A percentile compares a stretch with the other conserved stretches of the same genome.
These are phyloP conservation scores for Haliclona indistincta DNA, from an alignment of 37 sponge, comb jelly and placozoan genomes.

Conservation along the genomic window DNA sequence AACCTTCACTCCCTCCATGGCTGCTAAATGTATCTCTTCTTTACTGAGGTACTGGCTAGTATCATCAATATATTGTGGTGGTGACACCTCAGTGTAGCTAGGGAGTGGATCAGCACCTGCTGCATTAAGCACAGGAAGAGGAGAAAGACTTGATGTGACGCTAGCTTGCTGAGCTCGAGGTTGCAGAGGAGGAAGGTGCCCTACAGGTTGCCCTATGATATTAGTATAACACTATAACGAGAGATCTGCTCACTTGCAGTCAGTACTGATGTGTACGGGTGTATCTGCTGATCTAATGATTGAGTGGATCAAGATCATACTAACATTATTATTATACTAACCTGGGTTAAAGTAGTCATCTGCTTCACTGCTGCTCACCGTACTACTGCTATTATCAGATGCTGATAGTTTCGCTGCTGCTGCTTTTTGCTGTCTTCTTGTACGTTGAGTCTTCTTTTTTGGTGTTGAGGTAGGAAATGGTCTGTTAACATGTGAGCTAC, in stretches of 20 bases:
- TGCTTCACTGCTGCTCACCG: conserved; percentile 15
- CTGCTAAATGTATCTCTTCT: conserved; percentile 66
- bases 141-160: too few species aligned
- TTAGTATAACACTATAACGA: too few species aligned
- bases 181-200: too few species aligned
- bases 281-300: too few species aligned
- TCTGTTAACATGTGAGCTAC: neutral
- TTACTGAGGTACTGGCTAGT: conserved; percentile 19
- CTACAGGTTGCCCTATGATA: too few species aligned
- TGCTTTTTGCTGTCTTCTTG: neutral
- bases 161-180: too few species aligned
- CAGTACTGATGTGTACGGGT: too few species aligned
- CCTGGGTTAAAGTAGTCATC: conserved; percentile 41
- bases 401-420: neutral
- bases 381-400: neutral
- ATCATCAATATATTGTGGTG: neutral
- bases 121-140: neutral
- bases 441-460: neutral
- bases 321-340: too few species aligned
- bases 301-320: too few species aligned
- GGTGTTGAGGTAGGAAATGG: neutral
- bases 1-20: conserved; percentile 64
- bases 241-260: too few species aligned
- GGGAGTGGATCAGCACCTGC: neutral
- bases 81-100: neutral